Conservation (phyloP, 1,140 invertebrate genomes). For the Tribolium castaneum region DNA sequence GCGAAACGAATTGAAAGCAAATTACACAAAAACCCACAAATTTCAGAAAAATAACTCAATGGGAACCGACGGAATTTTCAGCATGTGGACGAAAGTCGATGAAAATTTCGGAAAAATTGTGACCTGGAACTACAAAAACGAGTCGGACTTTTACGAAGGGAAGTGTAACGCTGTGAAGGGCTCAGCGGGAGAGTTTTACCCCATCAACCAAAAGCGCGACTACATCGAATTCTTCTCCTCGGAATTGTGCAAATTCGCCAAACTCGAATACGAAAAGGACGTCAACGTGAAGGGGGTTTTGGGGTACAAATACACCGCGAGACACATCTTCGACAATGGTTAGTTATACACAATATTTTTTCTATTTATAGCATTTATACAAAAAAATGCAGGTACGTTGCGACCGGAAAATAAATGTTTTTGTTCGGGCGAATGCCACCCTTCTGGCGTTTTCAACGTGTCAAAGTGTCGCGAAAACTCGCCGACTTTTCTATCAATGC, state of each 20-base stretch:
- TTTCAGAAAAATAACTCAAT: constrained; percentile 78
- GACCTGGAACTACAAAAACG: constrained; percentile 69
- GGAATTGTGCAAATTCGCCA: constrained; percentile 76
- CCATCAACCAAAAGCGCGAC: constrained; percentile 65
- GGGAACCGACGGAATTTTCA: constrained; percentile 77
- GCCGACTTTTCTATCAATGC: constrained; percentile 80
- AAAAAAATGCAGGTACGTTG: constrained; percentile 63
- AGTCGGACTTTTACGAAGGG: constrained; percentile 65
- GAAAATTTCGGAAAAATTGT: constrained; percentile 67
- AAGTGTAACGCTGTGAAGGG: constrained; percentile 66
- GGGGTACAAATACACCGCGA: constrained; percentile 70
- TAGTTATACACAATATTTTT: constrained; percentile 63
- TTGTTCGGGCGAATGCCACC: constrained; percentile 77
- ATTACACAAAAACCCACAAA: neutral
- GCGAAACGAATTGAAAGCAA: neutral
- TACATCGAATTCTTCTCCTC: constrained; percentile 73
- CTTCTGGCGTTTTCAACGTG: constrained; percentile 72
- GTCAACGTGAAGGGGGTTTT: constrained; percentile 66
- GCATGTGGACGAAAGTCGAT: constrained; percentile 75
- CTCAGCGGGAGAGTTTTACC: constrained; percentile 73
- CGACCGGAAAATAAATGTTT: constrained; percentile 76
- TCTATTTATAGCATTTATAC: constrained; percentile 46
- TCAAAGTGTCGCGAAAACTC: constrained; percentile 72
- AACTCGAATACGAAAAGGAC: constrained; percentile 69
- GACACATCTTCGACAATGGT: constrained; percentile 73